A percentile compares a stretch with the other conserved stretches of the same genome.
Conservation (phyloP, 2,113 vertebrate genomes). For the Aptenodytes forsteri region DNA sequence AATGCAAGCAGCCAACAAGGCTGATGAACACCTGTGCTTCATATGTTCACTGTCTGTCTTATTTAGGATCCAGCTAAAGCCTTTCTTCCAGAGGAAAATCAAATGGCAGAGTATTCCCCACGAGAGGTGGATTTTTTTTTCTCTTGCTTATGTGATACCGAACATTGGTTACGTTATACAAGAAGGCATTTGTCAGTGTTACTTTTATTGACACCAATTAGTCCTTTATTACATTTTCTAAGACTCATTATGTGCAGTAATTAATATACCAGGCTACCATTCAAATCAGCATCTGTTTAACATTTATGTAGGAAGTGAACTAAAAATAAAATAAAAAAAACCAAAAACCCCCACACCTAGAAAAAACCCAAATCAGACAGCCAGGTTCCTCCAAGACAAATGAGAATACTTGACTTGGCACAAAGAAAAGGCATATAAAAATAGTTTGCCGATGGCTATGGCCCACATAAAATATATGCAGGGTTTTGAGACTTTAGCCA, state of each 20-base stretch:
- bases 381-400: not conserved
- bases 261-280: slow-evolving; percentile 8
- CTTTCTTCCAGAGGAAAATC: not conserved
- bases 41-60: not conserved
- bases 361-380: not conserved
- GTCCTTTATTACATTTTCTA: slow-evolving; percentile 11
- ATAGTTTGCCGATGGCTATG: not conserved
- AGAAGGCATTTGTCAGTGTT: not conserved
- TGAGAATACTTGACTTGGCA: not conserved
- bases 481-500: not conserved
- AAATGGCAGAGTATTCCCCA: not conserved
- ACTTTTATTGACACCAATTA: slow-evolving; percentile 39
- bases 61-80: not conserved
- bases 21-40: not conserved
- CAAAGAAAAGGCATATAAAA: not conserved
- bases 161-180: not conserved
- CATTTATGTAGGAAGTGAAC: not conserved
- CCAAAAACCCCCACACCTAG: not conserved
- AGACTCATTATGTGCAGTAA: slow-evolving; percentile 18
- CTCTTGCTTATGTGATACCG: not conserved
- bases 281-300: not conserved
- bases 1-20: not conserved
- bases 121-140: not conserved
- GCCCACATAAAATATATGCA: not conserved
- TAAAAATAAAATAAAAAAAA: not conserved